Conservation (phyloP, 2,888 invertebrate species). For the Malthinus flaveolus region DNA sequence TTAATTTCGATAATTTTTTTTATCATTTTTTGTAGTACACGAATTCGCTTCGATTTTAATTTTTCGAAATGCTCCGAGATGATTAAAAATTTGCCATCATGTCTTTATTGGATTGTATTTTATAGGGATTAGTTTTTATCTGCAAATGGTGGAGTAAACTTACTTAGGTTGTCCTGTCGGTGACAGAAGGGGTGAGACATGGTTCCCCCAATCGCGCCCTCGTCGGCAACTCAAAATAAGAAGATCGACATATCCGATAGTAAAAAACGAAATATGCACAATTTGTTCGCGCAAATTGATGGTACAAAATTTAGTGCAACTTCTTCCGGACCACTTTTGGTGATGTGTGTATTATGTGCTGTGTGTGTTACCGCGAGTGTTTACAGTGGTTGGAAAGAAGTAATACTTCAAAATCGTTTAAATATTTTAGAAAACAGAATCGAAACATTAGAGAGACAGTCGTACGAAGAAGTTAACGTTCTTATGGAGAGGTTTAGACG, state of each 20-base stretch:
- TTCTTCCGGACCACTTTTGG: slow-evolving; percentile 49
- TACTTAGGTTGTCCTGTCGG: slow-evolving; percentile 39
- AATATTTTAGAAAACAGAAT: slow-evolving; percentile 62
- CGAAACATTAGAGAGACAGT: slow-evolving; percentile 58
- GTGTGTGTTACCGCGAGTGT: slow-evolving; percentile 66
- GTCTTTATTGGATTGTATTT: slow-evolving; percentile 12
- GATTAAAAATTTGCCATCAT: slow-evolving; percentile 8
- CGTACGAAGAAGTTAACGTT: slow-evolving; percentile 52
- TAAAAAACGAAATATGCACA: slow-evolving; percentile 20
- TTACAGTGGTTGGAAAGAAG: slow-evolving; percentile 63
- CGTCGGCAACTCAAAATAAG: slow-evolving; percentile 31
- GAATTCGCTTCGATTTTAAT: neutral
- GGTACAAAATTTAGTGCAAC: slow-evolving; percentile 19
- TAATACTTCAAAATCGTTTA: slow-evolving; percentile 59
- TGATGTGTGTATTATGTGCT: slow-evolving; percentile 67
- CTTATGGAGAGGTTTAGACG: slow-evolving; percentile 60
- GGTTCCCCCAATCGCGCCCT: slow-evolving; percentile 45
- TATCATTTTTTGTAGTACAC: neutral
- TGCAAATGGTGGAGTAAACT: slow-evolving; percentile 41
- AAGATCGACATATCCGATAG: slow-evolving; percentile 35
- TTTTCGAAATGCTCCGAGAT: neutral
- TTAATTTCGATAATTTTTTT: neutral
- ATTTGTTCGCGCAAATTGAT: slow-evolving; percentile 14
- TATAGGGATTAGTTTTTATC: slow-evolving; percentile 25
- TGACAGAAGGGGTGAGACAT: slow-evolving; percentile 40